These are phyloP conservation scores for Stercorarius parasiticus DNA, from an alignment of 2,113 vertebrate genomes.

Conservation along the genomic window DNA sequence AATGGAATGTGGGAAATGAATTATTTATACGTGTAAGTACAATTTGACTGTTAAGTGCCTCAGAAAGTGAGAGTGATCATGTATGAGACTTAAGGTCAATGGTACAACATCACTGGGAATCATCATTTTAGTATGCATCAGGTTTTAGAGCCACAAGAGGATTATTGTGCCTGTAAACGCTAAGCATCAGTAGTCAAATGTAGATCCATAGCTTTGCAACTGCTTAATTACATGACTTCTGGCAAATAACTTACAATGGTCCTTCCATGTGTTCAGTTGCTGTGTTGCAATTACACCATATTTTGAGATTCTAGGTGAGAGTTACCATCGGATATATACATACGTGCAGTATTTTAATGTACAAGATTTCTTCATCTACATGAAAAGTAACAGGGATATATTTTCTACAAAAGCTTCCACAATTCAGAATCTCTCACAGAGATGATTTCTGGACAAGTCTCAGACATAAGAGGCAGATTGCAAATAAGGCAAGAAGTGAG, in stretches of 20 bases:
- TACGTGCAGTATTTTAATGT: background rate
- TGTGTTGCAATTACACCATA: background rate
- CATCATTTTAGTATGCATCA: background rate
- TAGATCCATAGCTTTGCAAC: background rate
- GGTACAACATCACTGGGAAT: background rate
- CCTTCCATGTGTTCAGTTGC: background rate
- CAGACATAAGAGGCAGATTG: accelerated
- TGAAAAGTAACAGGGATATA: background rate
- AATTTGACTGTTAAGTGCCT: background rate
- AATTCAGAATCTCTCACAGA: background rate
- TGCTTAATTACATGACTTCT: background rate
- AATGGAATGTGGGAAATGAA: background rate
- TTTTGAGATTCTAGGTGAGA: background rate
- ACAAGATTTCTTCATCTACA: background rate
- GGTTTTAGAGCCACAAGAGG: background rate
- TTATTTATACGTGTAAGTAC: background rate
- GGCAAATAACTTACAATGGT: background rate
- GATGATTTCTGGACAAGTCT: background rate
- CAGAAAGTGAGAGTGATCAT: background rate
- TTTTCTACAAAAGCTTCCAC: background rate
- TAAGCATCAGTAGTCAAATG: background rate
- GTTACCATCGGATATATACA: background rate
- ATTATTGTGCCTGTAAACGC: background rate
- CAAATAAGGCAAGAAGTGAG: background rate
- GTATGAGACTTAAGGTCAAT: background rate